Percentiles rank a stretch among this genome's conserved stretches.
Conservation (phyloP, 2,797 vertebrate species). For the Thripadectes ignobilis region DNA sequence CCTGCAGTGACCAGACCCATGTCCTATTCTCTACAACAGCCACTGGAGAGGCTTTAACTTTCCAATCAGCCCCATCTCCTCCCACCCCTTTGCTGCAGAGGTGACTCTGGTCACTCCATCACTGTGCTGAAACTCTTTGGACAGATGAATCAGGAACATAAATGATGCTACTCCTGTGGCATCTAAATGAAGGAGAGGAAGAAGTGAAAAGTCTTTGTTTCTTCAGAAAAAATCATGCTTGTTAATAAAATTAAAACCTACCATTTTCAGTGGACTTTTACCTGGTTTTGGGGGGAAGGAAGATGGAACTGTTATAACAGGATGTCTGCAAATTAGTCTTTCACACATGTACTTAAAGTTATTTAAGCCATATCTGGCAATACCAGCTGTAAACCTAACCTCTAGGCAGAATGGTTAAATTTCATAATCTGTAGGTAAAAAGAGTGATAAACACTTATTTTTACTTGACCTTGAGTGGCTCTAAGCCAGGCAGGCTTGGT, state of each 20-base stretch:
- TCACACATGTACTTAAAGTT: background rate
- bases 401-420: background rate
- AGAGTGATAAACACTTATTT: background rate
- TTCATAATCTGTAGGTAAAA: background rate
- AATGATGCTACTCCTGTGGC: background rate
- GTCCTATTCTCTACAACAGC: background rate
- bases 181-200: background rate
- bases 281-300: background rate
- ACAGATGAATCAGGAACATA: background rate
- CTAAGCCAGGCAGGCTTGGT: background rate
- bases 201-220: background rate
- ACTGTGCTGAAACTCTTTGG: background rate
- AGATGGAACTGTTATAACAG: background rate
- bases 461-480: background rate
- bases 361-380: background rate
- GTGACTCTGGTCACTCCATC: background rate
- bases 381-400: background rate
- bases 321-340: background rate
- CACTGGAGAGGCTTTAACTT: background rate
- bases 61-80: background rate
- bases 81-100: background rate
- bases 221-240: background rate
- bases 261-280: background rate
- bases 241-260: background rate
- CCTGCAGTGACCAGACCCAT: background rate